Base-by-base conservation (phyloP, 1,140 invertebrate genomes). In the Pseudomyrmex pallidus region DNA sequence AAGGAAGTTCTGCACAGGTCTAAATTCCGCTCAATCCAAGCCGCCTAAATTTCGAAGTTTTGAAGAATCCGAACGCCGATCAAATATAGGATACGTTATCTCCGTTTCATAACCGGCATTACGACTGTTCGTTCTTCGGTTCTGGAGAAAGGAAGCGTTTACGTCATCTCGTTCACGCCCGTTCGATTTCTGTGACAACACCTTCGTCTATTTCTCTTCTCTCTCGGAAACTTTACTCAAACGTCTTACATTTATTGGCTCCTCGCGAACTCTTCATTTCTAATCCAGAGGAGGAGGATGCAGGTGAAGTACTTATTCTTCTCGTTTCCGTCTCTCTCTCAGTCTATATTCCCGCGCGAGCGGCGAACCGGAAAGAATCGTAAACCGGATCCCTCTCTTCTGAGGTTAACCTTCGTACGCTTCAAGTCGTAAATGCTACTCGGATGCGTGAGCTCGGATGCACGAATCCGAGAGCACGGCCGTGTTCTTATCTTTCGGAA, bases 361-460 rank as follows among this genome's bases (percentile, higher is more conserved):
- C 50, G 78, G 17, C 56, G 63, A 80, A 64, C 73, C 54, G 82
- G 46, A 83, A 80, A 44, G 68, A 84, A 87, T 87, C 85, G 74
- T 87, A 87, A 87, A 87, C 57, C 44, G 82, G 64, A 80, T 84
- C 57, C 44, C 78, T 68, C 61, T 15, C 44, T 63, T 50, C 35
- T 72, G 15, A 50, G 46, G 44, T 67, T 70, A 86, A 87, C 85
- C 74, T 64, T 83, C 73, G 66, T 73, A 59, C 82, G 48, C 22
- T 76, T 82, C 61, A 82, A 85, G 54, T 87, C 87, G 72, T 88
- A 87, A 85, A 86, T 70, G 70, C 44, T 50, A 44, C 74, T 83
- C 64, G 52, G 72, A 57, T 76, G 56, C 64, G 67, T 77, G 82
- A 77, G 67, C 67, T 68, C 56, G 57, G 35, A 35, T 48, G 61